Base-by-base conservation (phyloP, 2,797 vertebrate genomes). In the Propithecus perrieri region DNA sequence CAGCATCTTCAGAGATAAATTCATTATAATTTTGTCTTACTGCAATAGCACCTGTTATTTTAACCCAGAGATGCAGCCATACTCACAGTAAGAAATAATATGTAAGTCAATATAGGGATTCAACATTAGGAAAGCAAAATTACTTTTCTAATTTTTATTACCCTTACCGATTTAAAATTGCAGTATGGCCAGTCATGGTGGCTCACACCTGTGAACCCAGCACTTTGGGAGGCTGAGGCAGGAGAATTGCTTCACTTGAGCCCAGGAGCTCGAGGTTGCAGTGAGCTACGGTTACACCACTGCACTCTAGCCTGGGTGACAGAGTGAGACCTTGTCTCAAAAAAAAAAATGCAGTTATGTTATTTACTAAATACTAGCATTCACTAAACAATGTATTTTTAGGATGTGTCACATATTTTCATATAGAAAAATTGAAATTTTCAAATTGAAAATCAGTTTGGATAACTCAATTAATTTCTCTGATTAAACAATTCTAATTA, bases 341-440 rank as follows among this genome's bases (percentile, higher is more conserved):
- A 33, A 57, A 24, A 24, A 53, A 53, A 18, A 26, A 57, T 88
- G 43, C 4, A 81, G 24, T 46, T 95, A 53, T 61, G 2, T 35
- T 59, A 28, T 59, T 81, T 94, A 71, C 74, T 85, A 87, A 76
- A 38, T 85, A 50, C 0, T 5, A 59, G n/a, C 12, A 41, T 59
- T 80, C 7, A 85, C 78, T 94, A 10, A 81, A 69, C n/a, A 78
- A 28, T 85, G 55, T 91, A 84, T 61, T 92, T 88, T 84, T 65
- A 59, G 7, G 43, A 69, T 81, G 74, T 5, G 9, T 72, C 63
- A 83, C 26, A 38, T 53, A 63, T 89, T 85, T 92, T 13, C 38
- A 48, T 80, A 63, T 53, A 67, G 89, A 1, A 14, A 69, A 92
- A 41, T 46, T 48, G 15, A 85, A 72, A 22, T 85, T 50, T 57